These are phyloP conservation scores for Musca domestica DNA, from an alignment of 1,140 invertebrate genomes.

Conservation along the genomic window DNA sequence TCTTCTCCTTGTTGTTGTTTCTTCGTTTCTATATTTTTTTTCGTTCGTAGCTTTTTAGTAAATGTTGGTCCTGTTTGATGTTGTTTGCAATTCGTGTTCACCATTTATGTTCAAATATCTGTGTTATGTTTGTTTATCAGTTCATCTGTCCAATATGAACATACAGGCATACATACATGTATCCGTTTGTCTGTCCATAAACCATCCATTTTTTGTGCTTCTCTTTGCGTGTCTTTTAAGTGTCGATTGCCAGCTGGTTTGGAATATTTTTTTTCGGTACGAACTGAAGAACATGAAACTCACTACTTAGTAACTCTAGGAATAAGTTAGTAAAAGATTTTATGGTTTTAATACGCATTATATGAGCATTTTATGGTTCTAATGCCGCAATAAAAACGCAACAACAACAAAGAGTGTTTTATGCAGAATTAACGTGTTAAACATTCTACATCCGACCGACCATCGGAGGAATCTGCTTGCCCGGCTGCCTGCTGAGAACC, in stretches of 20 bases:
- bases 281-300: not conserved
- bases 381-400: not conserved
- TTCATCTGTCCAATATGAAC: not conserved
- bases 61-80: not conserved
- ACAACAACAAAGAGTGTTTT: not conserved
- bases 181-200: not conserved
- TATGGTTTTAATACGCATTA: conserved; percentile 15
- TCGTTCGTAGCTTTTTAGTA: not conserved
- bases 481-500: no score
- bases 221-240: not conserved
- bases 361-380: conserved; percentile 18
- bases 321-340: not conserved
- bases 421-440: conserved; percentile 15
- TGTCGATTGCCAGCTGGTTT: conserved; percentile 1
- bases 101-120: conserved; percentile 12
- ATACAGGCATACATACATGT: not conserved
- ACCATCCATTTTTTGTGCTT: not conserved
- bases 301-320: not conserved
- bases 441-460: not conserved
- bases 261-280: not conserved
- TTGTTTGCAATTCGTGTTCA: conserved; percentile 1
- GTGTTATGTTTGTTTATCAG: conserved; percentile 5
- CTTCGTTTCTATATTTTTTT: not conserved
- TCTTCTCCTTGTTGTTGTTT: no score
- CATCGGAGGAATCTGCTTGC: no score